Evolutionary conservation across 2,797 vertebrate genomes (phyloP).

Genomic region (Pseudotriccus pelzelni): DNA sequence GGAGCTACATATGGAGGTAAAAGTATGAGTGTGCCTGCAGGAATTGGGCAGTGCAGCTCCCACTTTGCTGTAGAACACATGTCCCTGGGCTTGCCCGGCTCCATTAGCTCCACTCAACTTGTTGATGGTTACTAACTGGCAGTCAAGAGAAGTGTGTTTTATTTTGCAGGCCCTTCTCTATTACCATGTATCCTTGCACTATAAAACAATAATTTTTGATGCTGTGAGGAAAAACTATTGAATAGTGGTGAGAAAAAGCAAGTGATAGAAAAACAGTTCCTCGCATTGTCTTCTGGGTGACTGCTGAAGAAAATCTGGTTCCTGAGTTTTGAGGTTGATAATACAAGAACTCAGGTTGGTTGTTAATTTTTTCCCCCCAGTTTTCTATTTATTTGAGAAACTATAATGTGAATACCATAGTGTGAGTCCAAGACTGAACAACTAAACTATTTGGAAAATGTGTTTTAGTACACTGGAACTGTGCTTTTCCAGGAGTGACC

Average conservation of each 20-base stretch:
- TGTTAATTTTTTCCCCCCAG: neutral
- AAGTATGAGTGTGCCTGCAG: neutral
- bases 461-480: neutral
- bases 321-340: neutral
- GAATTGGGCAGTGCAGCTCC: accelerated
- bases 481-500: neutral
- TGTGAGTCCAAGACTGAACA: neutral
- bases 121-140: neutral
- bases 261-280: neutral
- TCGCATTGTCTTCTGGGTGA: neutral
- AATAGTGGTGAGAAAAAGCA: neutral
- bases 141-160: neutral
- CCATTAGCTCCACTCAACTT: accelerated
- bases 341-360: neutral
- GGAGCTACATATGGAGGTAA: accelerated
- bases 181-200: accelerated
- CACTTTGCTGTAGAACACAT: accelerated
- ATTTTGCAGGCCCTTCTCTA: neutral
- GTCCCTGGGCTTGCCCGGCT: neutral
- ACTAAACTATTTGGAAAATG: neutral
- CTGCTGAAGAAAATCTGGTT: neutral
- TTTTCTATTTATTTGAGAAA: neutral
- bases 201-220: neutral
- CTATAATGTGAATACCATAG: no score
- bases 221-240: accelerated